Conservation (phyloP, 2,888 invertebrate genomes). For the Poecilobothrus nobilitatus region DNA sequence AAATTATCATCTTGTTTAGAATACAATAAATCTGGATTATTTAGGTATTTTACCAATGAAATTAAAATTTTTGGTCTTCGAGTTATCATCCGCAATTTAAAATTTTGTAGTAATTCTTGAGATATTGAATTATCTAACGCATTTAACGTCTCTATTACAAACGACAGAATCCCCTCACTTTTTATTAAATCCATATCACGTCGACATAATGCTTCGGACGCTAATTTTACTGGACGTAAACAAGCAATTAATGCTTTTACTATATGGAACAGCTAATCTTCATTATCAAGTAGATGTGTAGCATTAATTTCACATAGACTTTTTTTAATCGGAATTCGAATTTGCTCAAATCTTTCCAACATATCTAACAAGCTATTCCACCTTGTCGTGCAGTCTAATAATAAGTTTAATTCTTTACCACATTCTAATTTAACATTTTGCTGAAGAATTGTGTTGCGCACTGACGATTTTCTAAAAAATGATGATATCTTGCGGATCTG, state of each 20-base stretch:
- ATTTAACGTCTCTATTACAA: constrained; percentile 13
- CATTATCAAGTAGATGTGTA: constrained; percentile 9
- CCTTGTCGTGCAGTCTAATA: constrained; percentile 9
- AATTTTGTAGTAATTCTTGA: constrained; percentile 10
- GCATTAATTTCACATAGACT: constrained; percentile 9
- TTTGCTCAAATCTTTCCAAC: constrained; percentile 8
- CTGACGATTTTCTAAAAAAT: constrained; percentile 7
- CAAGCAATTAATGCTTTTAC: constrained; percentile 11
- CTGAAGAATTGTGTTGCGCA: constrained; percentile 7
- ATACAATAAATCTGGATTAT: constrained; percentile 9
- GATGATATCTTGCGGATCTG: constrained; percentile 2
- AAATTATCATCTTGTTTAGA: too few species aligned
- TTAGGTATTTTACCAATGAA: constrained; percentile 13
- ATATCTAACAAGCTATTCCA: too few species aligned
- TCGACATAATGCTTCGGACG: constrained; percentile 8
- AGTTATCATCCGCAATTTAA: constrained; percentile 14
- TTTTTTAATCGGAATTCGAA: constrained; percentile 8
- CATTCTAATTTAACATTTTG: constrained; percentile 7
- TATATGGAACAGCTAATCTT: constrained; percentile 10
- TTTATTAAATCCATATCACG: constrained; percentile 10
- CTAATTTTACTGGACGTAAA: constrained; percentile 8
- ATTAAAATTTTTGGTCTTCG: constrained; percentile 14
- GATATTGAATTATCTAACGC: constrained; percentile 14
- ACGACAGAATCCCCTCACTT: constrained; percentile 11
- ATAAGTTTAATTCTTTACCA: constrained; percentile 1